Conservation (phyloP, 2,888 invertebrate species). For the Linnaemya tessellans region DNA sequence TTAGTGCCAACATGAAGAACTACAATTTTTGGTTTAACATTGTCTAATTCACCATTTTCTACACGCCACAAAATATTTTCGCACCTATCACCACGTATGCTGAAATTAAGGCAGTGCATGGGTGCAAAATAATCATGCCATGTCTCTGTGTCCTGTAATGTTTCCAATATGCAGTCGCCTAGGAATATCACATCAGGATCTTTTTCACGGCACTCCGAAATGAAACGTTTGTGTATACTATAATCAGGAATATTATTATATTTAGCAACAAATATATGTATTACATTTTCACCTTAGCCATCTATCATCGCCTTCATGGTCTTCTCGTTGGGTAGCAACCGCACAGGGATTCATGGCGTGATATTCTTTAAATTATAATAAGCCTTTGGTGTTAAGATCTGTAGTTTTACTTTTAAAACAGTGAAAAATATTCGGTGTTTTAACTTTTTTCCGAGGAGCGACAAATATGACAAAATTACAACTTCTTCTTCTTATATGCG, state of each 20-base stretch:
- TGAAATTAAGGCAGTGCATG: conserved; percentile 93
- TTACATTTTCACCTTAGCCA: conserved; percentile 85
- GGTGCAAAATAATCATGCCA: conserved; percentile 97
- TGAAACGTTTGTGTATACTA: conserved; percentile 89
- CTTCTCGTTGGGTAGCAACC: conserved; percentile 88
- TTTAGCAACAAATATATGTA: background rate
- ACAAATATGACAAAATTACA: conserved; percentile 55
- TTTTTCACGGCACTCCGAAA: conserved; percentile 92
- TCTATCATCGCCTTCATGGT: conserved; percentile 92
- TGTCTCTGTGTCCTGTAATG: conserved; percentile 91
- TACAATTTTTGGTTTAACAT: conserved; percentile 94
- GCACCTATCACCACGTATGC: conserved; percentile 93
- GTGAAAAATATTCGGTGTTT: background rate
- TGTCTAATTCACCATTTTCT: conserved; percentile 94
- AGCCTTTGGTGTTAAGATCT: background rate
- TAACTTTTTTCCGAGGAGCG: conserved; percentile 33
- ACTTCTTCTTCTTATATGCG: conserved; percentile 45
- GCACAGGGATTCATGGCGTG: conserved; percentile 88
- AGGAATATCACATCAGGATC: conserved; percentile 96
- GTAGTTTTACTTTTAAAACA: background rate
- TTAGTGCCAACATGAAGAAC: conserved; percentile 95
- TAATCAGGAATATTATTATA: background rate
- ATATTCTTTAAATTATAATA: conserved; percentile 25
- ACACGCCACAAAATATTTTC: conserved; percentile 96
- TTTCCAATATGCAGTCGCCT: conserved; percentile 94